phyloP scores from a whole-genome alignment of 2,113 vertebrate genomes.

The Platycercus adscitus region DNA sequence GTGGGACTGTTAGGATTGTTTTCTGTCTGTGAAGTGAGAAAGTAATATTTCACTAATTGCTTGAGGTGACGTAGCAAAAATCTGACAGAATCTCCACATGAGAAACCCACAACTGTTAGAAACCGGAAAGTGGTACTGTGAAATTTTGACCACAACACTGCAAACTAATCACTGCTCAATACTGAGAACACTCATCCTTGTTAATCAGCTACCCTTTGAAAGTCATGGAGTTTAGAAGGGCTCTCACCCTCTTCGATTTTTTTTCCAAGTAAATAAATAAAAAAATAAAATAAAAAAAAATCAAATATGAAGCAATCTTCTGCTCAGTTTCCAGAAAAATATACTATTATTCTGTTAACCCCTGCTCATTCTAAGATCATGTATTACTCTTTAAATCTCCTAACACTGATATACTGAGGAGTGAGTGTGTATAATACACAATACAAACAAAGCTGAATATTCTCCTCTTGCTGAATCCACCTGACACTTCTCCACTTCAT shows the following conservation, averaged over 20 bases:
- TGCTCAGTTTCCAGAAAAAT: not conserved
- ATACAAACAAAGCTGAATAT: not conserved
- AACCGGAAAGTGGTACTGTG: not conserved
- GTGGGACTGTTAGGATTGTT: not conserved
- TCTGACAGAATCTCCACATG: not conserved
- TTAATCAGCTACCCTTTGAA: not conserved
- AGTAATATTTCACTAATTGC: not conserved
- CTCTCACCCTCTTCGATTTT: not conserved
- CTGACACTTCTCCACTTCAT: not conserved
- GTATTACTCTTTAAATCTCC: not conserved
- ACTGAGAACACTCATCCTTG: not conserved
- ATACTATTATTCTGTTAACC: not conserved
- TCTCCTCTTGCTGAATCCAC: not conserved
- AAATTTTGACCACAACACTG: not conserved
- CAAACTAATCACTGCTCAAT: not conserved
- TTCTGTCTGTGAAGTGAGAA: not conserved
- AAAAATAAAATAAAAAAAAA: not conserved
- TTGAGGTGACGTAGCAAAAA: not conserved
- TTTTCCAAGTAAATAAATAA: not conserved
- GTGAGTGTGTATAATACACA: not conserved
- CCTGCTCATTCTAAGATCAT: not conserved
- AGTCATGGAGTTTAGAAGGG: not conserved
- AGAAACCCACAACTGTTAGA: not conserved
- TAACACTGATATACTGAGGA: not conserved
- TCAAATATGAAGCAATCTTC: not conserved